These are phyloP conservation scores for Dinoponera quadriceps DNA, from an alignment of 1,140 invertebrate species.

Conservation along the genomic window DNA sequence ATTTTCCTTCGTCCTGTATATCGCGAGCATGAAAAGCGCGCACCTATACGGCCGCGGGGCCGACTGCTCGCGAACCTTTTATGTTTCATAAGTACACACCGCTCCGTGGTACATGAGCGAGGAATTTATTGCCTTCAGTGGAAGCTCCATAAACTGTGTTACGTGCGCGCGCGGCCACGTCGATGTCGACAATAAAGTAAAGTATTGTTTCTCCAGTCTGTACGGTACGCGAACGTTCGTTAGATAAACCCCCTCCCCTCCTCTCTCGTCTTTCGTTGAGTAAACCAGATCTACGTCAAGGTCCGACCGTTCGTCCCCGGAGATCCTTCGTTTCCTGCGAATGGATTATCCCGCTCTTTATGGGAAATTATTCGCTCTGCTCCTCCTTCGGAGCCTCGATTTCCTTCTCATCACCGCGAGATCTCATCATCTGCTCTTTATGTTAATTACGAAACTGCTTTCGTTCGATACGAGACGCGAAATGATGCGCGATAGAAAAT, in stretches of 20 bases:
- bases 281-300: background rate
- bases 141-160: constrained; percentile 56
- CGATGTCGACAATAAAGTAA: constrained; percentile 42
- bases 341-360: too few species aligned
- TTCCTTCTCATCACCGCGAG: too few species aligned
- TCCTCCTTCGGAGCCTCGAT: too few species aligned
- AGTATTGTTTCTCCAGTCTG: constrained; percentile 5
- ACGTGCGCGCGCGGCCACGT: background rate
- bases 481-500: too few species aligned
- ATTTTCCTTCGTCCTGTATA: constrained; percentile 42
- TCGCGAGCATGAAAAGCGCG: constrained; percentile 40
- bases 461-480: too few species aligned
- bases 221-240: background rate
- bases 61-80: constrained; percentile 56
- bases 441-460: too few species aligned
- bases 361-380: too few species aligned
- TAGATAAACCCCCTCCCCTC: background rate
- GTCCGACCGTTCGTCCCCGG: background rate
- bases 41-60: constrained; percentile 1
- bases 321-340: background rate
- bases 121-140: constrained; percentile 54
- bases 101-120: constrained; percentile 10
- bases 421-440: too few species aligned
- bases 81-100: constrained; percentile 61
- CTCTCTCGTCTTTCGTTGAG: background rate